These are phyloP conservation scores for Stenolophus ochropezus DNA, from an alignment of 2,888 invertebrate species.

Conservation along the genomic window DNA sequence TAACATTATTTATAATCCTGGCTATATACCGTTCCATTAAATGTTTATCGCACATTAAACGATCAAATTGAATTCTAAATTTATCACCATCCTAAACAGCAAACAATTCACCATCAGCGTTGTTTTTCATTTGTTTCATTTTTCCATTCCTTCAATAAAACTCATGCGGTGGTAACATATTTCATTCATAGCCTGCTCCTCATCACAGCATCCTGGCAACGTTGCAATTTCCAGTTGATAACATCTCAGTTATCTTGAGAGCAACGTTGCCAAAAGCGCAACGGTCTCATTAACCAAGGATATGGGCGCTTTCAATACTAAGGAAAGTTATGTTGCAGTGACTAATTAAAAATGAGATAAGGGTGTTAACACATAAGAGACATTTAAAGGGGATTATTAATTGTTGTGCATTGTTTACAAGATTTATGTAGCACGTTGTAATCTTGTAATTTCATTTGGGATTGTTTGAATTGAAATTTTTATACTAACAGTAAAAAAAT, in stretches of 20 bases:
- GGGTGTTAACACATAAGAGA: no score
- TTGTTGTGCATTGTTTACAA: no score
- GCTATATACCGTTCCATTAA: conserved; percentile 1
- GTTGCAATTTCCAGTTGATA: conserved; percentile 53
- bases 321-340: neutral
- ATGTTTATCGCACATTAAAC: conserved; percentile 8
- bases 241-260: conserved; percentile 45
- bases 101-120: neutral
- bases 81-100: neutral
- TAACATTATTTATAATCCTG: neutral
- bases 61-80: conserved; percentile 22
- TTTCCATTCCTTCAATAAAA: conserved; percentile 13
- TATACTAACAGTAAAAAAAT: no score
- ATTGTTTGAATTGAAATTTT: no score
- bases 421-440: no score
- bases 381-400: no score
- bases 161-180: conserved; percentile 35
- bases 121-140: conserved; percentile 41
- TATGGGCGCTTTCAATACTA: neutral
- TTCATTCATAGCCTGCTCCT: conserved; percentile 44
- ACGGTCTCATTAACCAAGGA: neutral
- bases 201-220: conserved; percentile 47
- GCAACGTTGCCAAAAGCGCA: conserved; percentile 3
- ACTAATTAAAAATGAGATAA: neutral
- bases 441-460: no score